Base-by-base conservation (phyloP, 2,113 vertebrate genomes). In the Zosterops borbonicus region DNA sequence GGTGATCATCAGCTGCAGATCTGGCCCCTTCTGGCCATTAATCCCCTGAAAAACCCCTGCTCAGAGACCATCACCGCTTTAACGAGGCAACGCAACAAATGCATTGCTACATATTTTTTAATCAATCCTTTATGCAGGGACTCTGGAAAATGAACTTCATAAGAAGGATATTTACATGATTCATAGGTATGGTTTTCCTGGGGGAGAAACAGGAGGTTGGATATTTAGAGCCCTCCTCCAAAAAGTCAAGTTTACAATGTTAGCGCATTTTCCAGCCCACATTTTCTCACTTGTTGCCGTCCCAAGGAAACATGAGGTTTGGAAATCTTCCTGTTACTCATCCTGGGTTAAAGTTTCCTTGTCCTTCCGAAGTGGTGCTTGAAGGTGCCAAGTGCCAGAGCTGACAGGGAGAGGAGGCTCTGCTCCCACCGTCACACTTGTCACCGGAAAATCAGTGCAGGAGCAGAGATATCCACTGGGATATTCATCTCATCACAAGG, bases 1-100 rank as follows among this genome's bases (percentile, higher is more conserved):
- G 90, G 88, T 84, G 95, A 92, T 94, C 80, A 94, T 95, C 95
- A 96, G 92, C 90, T 97, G 94, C 86, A 89, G 88, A 78, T 75
- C 92, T 84, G 83, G 86, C 64, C 83, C 85, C 88, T 94, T 94
- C 88, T 96, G 88, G 90, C 69, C 83, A 93, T 93, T 97, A 95
- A 96, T 97, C 73, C 79, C 37, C 53, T 5, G 9, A 86, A 92
- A 96, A 94, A 78, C 0, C 5, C 42, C 60, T 64, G 68, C 86
- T 89, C 68, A 78, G 64, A 94, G 80, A 84, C 88, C 79, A 89
- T 49, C 17, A 8, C 24, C 58, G 62, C 59, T 81, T 52, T 84
- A 89, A 89, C 1, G 0, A 89, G 73, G 52, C 77, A 88, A 31
- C 2, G 5, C n/a, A 46, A 86, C 83, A 89, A 83, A 90, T 23